Evolutionary conservation across 2,888 invertebrate species (phyloP).

Genomic region (Drosophila leonis): DNA sequence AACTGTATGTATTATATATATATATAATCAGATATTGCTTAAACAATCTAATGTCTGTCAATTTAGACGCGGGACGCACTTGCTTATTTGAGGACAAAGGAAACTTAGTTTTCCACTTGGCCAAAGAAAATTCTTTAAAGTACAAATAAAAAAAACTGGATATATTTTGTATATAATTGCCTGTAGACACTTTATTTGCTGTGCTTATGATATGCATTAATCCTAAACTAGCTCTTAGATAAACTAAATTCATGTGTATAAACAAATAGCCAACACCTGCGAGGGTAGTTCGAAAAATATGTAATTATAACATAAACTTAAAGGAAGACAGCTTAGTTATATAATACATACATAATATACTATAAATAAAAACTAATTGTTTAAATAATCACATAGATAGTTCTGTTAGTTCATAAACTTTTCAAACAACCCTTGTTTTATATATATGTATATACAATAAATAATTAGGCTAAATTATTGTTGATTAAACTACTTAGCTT

Average conservation of each 20-base stretch:
- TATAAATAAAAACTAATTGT: background rate
- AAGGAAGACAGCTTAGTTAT: background rate
- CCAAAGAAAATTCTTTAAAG: background rate
- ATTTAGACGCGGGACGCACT: constrained; percentile 51
- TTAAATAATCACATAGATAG: background rate
- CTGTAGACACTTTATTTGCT: background rate
- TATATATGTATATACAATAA: constrained; percentile 1
- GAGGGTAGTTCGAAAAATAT: constrained; percentile 1
- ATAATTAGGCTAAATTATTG: constrained; percentile 4
- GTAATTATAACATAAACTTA: background rate
- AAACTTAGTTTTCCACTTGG: background rate
- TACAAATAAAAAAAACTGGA: background rate
- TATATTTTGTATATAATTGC: background rate
- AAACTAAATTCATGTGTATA: background rate
- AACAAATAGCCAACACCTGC: constrained; percentile 4
- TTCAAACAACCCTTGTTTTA: background rate
- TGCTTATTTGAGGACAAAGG: constrained; percentile 25
- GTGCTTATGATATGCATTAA: background rate
- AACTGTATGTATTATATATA: constrained; percentile 87
- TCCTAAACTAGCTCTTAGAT: constrained; percentile 2
- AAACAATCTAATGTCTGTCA: background rate
- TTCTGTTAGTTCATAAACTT: background rate
- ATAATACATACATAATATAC: background rate
- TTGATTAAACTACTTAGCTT: constrained; percentile 1
- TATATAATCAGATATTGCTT: background rate